Conservation (phyloP, 1,140 invertebrate species). For the Metaphire vulgaris region DNA sequence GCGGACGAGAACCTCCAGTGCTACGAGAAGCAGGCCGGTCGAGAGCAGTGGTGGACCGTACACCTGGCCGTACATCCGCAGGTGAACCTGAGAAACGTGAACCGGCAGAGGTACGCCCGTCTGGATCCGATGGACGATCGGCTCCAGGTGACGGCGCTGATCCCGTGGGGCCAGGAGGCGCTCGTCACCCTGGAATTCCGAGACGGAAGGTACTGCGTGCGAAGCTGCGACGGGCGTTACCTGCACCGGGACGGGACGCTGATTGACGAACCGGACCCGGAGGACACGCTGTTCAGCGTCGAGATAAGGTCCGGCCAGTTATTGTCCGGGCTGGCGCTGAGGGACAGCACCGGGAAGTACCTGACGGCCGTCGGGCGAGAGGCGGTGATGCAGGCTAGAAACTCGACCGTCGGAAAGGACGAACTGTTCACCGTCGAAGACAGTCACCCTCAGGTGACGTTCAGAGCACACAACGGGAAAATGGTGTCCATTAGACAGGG, state of each 20-base stretch:
- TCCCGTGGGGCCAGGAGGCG: conserved; percentile 94
- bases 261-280: conserved; percentile 61
- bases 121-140: conserved; percentile 66
- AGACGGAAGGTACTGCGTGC: conserved; percentile 85
- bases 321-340: conserved; percentile 46
- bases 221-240: conserved; percentile 92
- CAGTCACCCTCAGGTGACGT: conserved; percentile 85
- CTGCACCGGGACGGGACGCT: conserved; percentile 71
- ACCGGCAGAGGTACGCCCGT: conserved; percentile 88
- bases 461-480: conserved; percentile 83
- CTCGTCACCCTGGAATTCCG: conserved; percentile 89
- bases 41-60: conserved; percentile 82
- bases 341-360: conserved; percentile 70
- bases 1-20: conserved; percentile 80
- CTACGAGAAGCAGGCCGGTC: conserved; percentile 76
- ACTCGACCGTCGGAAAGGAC: conserved; percentile 84
- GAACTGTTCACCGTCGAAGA: conserved; percentile 94
- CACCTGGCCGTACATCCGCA: conserved; percentile 89
- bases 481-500: conserved; percentile 97
- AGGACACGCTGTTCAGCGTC: conserved; percentile 84
- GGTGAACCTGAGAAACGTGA: conserved; percentile 81
- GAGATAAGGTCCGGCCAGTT: conserved; percentile 87
- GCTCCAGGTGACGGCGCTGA: conserved; percentile 90
- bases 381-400: conserved; percentile 84
- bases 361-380: conserved; percentile 91